phyloP scores from a whole-genome alignment of 2,113 vertebrate genomes.

The Lagopus leucura region DNA sequence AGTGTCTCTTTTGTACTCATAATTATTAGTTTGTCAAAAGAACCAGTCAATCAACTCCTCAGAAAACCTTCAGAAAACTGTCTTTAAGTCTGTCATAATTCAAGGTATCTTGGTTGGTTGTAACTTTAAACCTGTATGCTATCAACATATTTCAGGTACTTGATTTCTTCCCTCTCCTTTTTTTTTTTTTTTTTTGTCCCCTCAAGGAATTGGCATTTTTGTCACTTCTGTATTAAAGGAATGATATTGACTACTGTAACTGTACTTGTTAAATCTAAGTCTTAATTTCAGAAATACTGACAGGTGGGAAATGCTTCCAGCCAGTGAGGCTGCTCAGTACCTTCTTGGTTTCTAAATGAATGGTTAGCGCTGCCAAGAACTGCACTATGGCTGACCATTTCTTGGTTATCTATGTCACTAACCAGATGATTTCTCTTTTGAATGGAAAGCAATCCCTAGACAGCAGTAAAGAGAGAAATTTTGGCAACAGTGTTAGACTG shows the following conservation, averaged over 20 bases:
- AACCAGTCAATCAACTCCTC: background rate
- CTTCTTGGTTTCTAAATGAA: background rate
- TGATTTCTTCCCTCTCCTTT: background rate
- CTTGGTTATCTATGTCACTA: background rate
- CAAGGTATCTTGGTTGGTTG: background rate
- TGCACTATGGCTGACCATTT: accelerated
- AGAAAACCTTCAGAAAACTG: background rate
- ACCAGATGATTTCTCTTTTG: background rate
- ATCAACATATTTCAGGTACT: background rate
- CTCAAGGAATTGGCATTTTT: background rate
- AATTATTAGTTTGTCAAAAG: background rate
- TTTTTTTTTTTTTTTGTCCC: background rate
- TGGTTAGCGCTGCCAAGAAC: background rate
- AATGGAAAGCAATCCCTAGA: background rate
- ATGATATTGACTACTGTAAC: background rate
- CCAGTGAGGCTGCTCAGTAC: background rate
- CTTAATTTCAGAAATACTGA: background rate
- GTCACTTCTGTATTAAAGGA: background rate
- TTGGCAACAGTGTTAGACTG: background rate
- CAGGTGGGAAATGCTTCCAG: background rate
- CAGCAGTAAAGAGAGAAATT: background rate
- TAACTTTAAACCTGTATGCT: background rate
- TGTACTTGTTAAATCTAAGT: background rate
- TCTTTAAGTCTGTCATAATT: background rate
- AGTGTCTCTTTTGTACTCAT: background rate